Conservation (phyloP, 2,797 vertebrate genomes). For the Bufotes viridis region DNA sequence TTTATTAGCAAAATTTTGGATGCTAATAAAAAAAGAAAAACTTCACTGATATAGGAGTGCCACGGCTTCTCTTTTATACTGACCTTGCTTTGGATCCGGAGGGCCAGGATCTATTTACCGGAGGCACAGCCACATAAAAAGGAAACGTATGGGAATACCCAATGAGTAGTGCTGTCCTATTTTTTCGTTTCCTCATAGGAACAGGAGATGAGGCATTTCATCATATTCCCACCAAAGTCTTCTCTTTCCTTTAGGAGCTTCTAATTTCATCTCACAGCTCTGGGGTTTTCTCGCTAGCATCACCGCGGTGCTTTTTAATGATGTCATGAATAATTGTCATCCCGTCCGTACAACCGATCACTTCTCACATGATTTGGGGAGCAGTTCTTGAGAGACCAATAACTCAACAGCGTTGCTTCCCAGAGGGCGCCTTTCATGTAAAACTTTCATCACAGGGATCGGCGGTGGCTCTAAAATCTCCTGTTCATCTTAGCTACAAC, state of each 20-base stretch:
- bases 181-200: too few relatives aligned
- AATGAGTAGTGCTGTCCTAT: too few relatives aligned
- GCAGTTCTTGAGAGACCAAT: constrained; percentile 16
- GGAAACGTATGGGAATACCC: too few relatives aligned
- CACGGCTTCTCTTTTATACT: too few relatives aligned
- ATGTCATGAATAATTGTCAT: constrained; percentile 43
- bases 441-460: constrained; percentile 23
- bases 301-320: constrained; percentile 15
- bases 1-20: too few relatives aligned
- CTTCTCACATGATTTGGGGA: constrained; percentile 9
- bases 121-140: too few relatives aligned
- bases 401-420: neutral
- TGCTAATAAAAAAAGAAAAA: too few relatives aligned
- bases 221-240: constrained; percentile 12
- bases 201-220: neutral
- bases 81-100: too few relatives aligned
- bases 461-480: constrained; percentile 1
- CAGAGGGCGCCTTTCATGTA: neutral
- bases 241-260: neutral
- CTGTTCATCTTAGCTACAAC: neutral
- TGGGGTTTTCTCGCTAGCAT: neutral
- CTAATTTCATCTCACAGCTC: neutral
- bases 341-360: neutral
- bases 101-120: too few relatives aligned
- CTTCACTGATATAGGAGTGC: too few relatives aligned